Evolutionary conservation across 2,797 vertebrate species (phyloP).

Genomic region (Ctenopoma multispine): DNA sequence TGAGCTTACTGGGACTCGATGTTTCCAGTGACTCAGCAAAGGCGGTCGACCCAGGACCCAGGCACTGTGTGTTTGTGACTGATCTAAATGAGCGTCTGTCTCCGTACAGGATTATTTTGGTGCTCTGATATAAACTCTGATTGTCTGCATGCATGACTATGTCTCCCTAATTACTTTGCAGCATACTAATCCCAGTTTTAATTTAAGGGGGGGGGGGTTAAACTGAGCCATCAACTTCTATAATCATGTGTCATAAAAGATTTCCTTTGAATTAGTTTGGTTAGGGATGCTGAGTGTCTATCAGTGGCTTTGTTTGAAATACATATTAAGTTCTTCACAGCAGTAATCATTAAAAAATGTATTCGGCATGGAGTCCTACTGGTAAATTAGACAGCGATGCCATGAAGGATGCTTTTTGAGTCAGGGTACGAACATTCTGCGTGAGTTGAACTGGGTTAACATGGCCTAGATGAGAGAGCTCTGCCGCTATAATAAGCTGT

Average conservation of each 20-base stretch:
- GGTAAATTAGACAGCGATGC: slow-evolving; percentile 8
- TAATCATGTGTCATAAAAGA: slow-evolving; percentile 33
- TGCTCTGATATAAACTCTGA: slow-evolving; percentile 33
- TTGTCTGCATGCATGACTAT: slow-evolving; percentile 26
- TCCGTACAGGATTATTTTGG: slow-evolving; percentile 39
- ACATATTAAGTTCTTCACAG: neutral
- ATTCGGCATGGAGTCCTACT: slow-evolving; percentile 3
- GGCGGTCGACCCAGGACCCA: slow-evolving; percentile 42
- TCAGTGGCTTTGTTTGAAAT: neutral
- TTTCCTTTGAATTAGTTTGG: slow-evolving; percentile 10
- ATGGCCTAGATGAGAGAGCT: neutral
- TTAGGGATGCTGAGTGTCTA: neutral
- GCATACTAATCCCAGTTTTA: slow-evolving; percentile 40
- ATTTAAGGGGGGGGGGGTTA: slow-evolving; percentile 28
- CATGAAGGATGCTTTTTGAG: slow-evolving; percentile 6
- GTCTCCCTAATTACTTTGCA: slow-evolving; percentile 47
- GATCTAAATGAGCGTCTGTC: slow-evolving; percentile 42
- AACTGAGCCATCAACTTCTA: slow-evolving; percentile 37
- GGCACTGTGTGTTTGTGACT: slow-evolving; percentile 31
- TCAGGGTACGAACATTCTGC: slow-evolving; percentile 3
- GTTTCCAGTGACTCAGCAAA: slow-evolving; percentile 67
- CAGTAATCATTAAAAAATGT: neutral
- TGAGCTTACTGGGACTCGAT: slow-evolving; percentile 30
- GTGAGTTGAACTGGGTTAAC: slow-evolving; percentile 15
- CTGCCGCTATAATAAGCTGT: slow-evolving; percentile 1